Conservation (phyloP, 2,888 invertebrate species). For the Leptopterna dolabrata region DNA sequence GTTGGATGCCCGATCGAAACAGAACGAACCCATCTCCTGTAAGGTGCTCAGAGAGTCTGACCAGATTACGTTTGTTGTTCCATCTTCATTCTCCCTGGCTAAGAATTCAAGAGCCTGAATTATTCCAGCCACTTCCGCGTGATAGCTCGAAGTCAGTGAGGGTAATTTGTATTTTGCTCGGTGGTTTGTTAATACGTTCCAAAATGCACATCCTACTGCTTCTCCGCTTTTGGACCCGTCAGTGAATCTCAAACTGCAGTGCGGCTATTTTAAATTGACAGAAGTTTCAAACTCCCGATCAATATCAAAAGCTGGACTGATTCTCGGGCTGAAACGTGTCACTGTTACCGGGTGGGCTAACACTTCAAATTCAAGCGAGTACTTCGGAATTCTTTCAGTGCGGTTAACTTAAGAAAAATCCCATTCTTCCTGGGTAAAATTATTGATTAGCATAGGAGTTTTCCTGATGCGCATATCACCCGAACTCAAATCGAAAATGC, state of each 20-base stretch:
- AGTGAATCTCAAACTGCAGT: neutral
- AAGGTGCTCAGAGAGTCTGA: no score
- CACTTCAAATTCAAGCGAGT: neutral
- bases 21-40: no score
- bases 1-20: no score
- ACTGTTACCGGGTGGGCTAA: neutral
- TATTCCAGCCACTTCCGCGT: neutral
- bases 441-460: neutral
- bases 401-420: neutral
- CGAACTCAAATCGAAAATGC: neutral
- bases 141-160: neutral
- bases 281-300: neutral
- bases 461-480: neutral
- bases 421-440: neutral
- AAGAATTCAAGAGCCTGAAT: neutral
- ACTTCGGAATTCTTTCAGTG: neutral
- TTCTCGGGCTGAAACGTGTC: neutral
- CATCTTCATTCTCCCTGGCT: neutral
- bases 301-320: neutral
- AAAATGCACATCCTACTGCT: neutral
- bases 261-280: neutral
- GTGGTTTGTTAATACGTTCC: neutral
- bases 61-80: neutral
- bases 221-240: neutral
- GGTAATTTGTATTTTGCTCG: neutral